phyloP scores from a whole-genome alignment of 2,888 invertebrate genomes.

The Julus scanicus region DNA sequence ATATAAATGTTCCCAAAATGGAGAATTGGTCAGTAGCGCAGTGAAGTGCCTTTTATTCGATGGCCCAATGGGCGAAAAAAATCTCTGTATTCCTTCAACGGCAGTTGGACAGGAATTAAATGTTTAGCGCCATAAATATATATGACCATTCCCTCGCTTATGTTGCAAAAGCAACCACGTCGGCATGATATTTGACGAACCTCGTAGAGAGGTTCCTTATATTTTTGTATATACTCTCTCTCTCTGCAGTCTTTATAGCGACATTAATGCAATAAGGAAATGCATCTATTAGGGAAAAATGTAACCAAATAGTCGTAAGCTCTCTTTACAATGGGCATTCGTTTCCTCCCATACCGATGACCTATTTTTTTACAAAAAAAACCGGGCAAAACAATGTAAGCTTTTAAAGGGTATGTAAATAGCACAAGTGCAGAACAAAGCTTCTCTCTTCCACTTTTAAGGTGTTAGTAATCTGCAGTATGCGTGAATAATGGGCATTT shows the following conservation, averaged over 20 bases:
- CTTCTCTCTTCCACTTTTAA: background rate
- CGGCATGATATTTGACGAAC: background rate
- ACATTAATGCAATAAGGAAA: background rate
- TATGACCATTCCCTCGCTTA: background rate
- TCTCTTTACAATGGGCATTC: background rate
- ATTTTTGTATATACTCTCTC: background rate
- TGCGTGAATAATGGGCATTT: constrained; percentile 7
- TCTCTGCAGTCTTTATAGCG: background rate
- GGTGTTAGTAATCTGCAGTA: background rate
- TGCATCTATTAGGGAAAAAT: background rate
- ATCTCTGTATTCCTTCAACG: background rate
- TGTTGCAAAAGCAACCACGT: background rate
- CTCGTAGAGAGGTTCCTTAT: background rate
- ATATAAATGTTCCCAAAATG: background rate
- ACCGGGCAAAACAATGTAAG: background rate
- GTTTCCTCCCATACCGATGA: background rate
- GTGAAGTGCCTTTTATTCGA: constrained; percentile 28
- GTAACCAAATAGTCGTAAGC: background rate
- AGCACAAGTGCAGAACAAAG: background rate
- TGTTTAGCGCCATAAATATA: background rate
- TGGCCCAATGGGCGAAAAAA: background rate
- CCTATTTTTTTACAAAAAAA: background rate
- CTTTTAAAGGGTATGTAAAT: background rate
- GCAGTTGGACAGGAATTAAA: background rate
- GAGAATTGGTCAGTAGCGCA: background rate